phyloP scores from a whole-genome alignment of 2,113 vertebrate genomes.

The Sapayoa aenigma region DNA sequence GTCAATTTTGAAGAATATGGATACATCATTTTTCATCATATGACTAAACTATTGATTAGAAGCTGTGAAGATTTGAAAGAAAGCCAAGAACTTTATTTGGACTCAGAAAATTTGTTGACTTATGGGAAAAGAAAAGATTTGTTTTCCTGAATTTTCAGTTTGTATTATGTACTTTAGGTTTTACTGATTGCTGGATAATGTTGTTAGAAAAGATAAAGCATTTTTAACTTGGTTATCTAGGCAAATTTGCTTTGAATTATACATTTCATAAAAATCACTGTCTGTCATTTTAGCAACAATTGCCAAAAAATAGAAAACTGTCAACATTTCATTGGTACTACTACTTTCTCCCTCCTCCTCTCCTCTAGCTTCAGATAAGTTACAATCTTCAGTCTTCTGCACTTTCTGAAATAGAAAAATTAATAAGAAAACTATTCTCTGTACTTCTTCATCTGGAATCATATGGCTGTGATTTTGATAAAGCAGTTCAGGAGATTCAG shows the following conservation, averaged over 20 bases:
- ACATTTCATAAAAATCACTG: constrained; percentile 68
- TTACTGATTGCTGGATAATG: constrained; percentile 48
- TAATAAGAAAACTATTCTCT: constrained; percentile 18
- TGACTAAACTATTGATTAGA: constrained; percentile 50
- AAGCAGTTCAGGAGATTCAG: not conserved
- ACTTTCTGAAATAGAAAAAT: constrained; percentile 48
- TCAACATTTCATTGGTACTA: constrained; percentile 38
- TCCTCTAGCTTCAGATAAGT: not conserved
- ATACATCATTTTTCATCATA: constrained; percentile 13
- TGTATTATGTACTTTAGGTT: constrained; percentile 41
- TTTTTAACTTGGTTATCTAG: constrained; percentile 68
- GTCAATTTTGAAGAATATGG: constrained; percentile 34
- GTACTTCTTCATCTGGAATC: not conserved
- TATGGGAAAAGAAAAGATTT: constrained; percentile 30
- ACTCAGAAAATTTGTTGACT: constrained; percentile 32
- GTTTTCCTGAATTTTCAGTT: constrained; percentile 41
- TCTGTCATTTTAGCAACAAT: constrained; percentile 73
- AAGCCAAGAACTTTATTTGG: constrained; percentile 49
- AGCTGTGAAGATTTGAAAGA: constrained; percentile 40
- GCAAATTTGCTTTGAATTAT: constrained; percentile 75
- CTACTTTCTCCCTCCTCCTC: not conserved
- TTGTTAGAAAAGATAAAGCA: constrained; percentile 70
- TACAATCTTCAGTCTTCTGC: constrained; percentile 4
- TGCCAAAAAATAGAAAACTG: constrained; percentile 67
- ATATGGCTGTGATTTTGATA: not conserved